A percentile compares a stretch with the other conserved stretches of the same genome.
phyloP scores from a whole-genome alignment of 2,797 vertebrate genomes.

The Galaxias olidus region DNA sequence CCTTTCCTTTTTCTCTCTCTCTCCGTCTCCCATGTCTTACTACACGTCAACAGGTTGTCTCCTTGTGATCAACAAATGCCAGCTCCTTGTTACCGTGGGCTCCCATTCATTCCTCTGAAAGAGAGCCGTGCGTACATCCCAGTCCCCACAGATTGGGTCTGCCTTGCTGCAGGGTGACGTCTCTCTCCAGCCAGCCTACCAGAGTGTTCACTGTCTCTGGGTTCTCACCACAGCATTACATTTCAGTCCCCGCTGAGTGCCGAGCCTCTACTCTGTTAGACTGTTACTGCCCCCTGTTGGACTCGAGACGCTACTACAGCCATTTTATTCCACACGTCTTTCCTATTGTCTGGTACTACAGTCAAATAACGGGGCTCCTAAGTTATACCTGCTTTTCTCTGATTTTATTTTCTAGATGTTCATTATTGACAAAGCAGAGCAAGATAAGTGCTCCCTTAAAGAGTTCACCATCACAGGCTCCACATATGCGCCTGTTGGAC shows the following conservation, averaged over 20 bases:
- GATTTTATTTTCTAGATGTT: constrained; percentile 83
- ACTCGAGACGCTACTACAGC: background rate
- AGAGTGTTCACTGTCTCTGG: background rate
- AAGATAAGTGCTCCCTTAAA: constrained; percentile 86
- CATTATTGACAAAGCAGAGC: constrained; percentile 85
- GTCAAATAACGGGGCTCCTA: background rate
- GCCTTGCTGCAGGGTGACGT: background rate
- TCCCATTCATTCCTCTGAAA: background rate
- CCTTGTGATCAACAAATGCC: background rate
- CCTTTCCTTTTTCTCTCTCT: background rate
- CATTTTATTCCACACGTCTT: background rate
- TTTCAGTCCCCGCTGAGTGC: constrained; percentile 32
- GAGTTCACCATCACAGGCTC: constrained; percentile 94
- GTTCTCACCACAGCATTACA: background rate
- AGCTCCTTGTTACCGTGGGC: background rate
- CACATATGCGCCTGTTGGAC: constrained; percentile 93
- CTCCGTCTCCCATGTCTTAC: background rate
- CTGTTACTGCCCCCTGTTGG: constrained; percentile 67
- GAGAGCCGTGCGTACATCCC: background rate
- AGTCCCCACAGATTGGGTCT: background rate
- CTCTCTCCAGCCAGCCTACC: background rate
- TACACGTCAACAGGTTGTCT: background rate
- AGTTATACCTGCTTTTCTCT: background rate
- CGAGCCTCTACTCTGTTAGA: background rate
- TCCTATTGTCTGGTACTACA: background rate